Conservation (phyloP, 2,797 vertebrate genomes). For the Sebastes vulpes region DNA sequence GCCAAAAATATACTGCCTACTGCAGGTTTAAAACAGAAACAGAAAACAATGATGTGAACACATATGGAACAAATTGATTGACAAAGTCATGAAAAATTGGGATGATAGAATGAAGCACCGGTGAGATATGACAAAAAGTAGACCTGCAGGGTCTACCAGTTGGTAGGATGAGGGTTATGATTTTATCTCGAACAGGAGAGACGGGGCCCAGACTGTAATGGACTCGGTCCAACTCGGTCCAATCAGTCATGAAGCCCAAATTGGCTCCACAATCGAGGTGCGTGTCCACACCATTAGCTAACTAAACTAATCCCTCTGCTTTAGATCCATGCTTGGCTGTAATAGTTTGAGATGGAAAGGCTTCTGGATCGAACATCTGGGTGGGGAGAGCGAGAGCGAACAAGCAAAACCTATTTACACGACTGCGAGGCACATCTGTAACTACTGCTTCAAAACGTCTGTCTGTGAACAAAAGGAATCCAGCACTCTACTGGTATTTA, state of each 20-base stretch:
- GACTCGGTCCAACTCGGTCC: not conserved
- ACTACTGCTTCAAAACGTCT: not conserved
- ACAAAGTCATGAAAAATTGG: not conserved
- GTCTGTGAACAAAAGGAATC: not conserved
- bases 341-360: not conserved
- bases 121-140: not conserved
- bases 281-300: not conserved
- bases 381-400: not conserved
- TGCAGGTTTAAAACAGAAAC: not conserved
- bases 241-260: not conserved
- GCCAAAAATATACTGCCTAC: too few species aligned
- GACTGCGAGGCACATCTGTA: not conserved
- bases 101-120: too few species aligned
- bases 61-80: not conserved
- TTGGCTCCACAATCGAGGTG: not conserved
- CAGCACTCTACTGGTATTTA: not conserved
- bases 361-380: not conserved
- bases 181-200: not conserved
- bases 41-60: not conserved
- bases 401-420: not conserved
- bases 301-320: conserved; percentile 1
- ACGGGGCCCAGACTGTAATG: not conserved
- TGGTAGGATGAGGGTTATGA: too few species aligned
- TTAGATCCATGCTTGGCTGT: not conserved
- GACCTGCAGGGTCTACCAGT: too few species aligned